These are phyloP conservation scores for Amphibalanus amphitrite DNA, from an alignment of 1,140 invertebrate species.

Conservation along the genomic window DNA sequence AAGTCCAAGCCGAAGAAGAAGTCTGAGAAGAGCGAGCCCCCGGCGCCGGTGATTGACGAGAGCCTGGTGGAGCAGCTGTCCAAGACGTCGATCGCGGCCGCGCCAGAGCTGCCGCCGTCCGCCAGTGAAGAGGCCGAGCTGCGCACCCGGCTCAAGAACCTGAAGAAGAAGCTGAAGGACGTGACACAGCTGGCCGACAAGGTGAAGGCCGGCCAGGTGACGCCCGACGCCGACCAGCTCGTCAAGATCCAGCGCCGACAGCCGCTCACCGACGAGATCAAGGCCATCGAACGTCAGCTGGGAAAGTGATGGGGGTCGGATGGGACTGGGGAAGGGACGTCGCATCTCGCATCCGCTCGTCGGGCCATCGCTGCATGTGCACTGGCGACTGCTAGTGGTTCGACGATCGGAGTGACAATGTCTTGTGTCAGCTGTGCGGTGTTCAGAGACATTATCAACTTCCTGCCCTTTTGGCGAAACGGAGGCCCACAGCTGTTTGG, in stretches of 20 bases:
- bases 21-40: neutral
- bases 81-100: neutral
- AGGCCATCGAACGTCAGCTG: slow-evolving; percentile 22
- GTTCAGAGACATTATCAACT: too few relatives aligned
- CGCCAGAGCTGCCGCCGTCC: neutral
- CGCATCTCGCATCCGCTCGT: too few relatives aligned
- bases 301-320: slow-evolving; percentile 12
- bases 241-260: slow-evolving; percentile 23
- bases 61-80: neutral
- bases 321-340: too few relatives aligned
- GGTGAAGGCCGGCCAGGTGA: neutral
- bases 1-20: neutral
- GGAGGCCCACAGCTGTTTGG: too few relatives aligned
- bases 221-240: slow-evolving; percentile 15
- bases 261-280: slow-evolving; percentile 25
- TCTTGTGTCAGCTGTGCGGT: too few relatives aligned
- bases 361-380: too few relatives aligned
- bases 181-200: neutral
- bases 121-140: neutral
- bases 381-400: too few relatives aligned
- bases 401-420: too few relatives aligned
- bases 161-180: neutral
- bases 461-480: too few relatives aligned
- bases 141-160: neutral
- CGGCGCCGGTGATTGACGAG: neutral